Base-by-base conservation (phyloP, 2,797 vertebrate species). In the Petrocephalus sullivani region DNA sequence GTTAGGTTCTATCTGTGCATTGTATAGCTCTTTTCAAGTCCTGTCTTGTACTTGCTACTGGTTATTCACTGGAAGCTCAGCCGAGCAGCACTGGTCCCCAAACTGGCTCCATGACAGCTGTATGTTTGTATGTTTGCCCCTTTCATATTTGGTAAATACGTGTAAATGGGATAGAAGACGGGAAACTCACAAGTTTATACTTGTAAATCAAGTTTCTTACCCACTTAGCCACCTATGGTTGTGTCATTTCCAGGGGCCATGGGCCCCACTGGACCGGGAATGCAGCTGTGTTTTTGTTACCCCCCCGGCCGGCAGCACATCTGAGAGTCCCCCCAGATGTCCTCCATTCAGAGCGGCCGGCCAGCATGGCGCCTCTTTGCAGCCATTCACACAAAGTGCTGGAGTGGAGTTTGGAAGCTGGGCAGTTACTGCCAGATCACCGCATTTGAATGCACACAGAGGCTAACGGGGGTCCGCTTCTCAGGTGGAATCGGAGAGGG, bases 301-400 rank as follows among this genome's bases (percentile, higher is more conserved):
- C 28, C 23, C 67, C 67, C 9, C 67, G 54, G 21, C 19, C 16
- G 4, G 21, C 60, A 21, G 19, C 60, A 64, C 60, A 4, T 2
- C 60, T 21, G 60, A 2, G n/a, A 16, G 19, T 23, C 6, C 2
- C 2, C 19, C 8, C 49, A 53, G 81, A 83, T 51, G 49, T 83
- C 81, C 41, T 14, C 41, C 49, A 53, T 21, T 83, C 49, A 83
- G 46, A 83, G 16, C 10, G 46, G 21, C 81, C 10, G 7, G 9
- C n/a, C 19, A 46, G 81, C 37, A 21, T 21, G 49, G 37, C 6
- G n/a, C n/a, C 41, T 83, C 78, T 49, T 49, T 53, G 78, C 49
- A 53, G n/a, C 46, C n/a, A 53, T 53, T 83, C 46, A 83, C n/a
- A 83, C 37, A 83, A 83, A 83, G 21, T 83, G 81, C 81, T 83